Conservation (phyloP, 2,888 invertebrate species). For the Metallyticus violacea region DNA sequence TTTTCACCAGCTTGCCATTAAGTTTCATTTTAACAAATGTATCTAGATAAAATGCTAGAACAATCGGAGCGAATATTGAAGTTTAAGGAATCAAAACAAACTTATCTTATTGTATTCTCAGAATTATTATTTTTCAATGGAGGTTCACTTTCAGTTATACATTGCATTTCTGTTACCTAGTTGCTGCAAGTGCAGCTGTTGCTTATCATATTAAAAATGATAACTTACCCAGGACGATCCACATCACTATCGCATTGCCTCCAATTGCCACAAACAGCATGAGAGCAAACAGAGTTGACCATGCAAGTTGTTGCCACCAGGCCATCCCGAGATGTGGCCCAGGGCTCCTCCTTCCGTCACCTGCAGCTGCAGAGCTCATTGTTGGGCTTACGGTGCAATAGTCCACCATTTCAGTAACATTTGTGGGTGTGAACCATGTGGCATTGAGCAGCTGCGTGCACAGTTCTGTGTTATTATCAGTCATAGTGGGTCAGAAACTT, state of each 20-base stretch:
- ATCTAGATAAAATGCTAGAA: too few relatives aligned
- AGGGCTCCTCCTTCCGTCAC: constrained; percentile 11
- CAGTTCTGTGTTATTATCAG: not conserved
- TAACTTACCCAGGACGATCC: constrained; percentile 85
- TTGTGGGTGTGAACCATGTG: not conserved
- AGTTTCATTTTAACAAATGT: too few relatives aligned
- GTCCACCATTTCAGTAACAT: not conserved
- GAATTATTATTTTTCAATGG: too few relatives aligned
- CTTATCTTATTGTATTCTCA: too few relatives aligned
- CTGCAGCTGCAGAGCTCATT: not conserved
- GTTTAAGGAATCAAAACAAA: too few relatives aligned
- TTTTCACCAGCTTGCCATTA: too few relatives aligned
- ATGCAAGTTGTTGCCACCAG: constrained; percentile 63
- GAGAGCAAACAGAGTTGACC: constrained; percentile 70
- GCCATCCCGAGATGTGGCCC: constrained; percentile 46
- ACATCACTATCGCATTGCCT: constrained; percentile 88
- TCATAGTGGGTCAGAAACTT: too few relatives aligned
- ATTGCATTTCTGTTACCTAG: too few relatives aligned
- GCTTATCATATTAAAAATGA: too few relatives aligned
- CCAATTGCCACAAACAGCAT: constrained; percentile 79
- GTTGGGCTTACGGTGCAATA: not conserved
- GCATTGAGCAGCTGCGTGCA: not conserved
- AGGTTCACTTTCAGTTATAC: too few relatives aligned
- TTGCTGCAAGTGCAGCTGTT: too few relatives aligned
- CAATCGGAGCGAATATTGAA: too few relatives aligned